These are phyloP conservation scores for Nebria brevicollis DNA, from an alignment of 2,888 invertebrate species.

Conservation along the genomic window DNA sequence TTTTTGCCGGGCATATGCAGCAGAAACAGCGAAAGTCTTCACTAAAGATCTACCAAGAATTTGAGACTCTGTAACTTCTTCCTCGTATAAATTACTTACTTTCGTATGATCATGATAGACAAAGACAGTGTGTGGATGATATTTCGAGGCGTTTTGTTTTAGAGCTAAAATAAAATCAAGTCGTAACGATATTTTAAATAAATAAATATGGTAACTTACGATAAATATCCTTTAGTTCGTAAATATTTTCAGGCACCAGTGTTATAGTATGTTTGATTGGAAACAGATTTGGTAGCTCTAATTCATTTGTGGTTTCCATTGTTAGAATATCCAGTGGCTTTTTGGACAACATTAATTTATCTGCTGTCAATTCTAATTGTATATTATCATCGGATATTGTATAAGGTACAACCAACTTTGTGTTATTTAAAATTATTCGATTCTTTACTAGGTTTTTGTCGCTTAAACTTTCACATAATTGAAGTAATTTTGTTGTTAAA, in stretches of 20 bases:
- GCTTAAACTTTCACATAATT: constrained; percentile 74
- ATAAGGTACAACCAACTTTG: constrained; percentile 68
- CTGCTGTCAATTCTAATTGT: constrained; percentile 73
- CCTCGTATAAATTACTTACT: constrained; percentile 76
- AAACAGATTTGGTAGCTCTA: constrained; percentile 75
- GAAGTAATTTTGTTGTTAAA: constrained; percentile 72
- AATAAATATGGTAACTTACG: constrained; percentile 69
- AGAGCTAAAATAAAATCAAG: constrained; percentile 63
- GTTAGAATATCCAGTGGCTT: constrained; percentile 68
- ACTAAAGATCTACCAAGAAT: constrained; percentile 75
- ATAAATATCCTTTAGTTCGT: constrained; percentile 70
- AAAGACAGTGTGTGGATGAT: constrained; percentile 82
- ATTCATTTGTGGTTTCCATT: constrained; percentile 65
- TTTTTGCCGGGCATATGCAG: constrained; percentile 77
- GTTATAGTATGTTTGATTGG: constrained; percentile 81
- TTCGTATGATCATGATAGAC: constrained; percentile 73
- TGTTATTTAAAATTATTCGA: constrained; percentile 70
- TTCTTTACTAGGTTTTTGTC: constrained; percentile 67
- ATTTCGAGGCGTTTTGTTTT: constrained; percentile 61
- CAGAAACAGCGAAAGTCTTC: constrained; percentile 81
- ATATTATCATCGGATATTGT: constrained; percentile 71
- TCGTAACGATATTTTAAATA: constrained; percentile 13
- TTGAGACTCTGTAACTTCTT: constrained; percentile 74
- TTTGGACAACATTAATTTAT: constrained; percentile 73
- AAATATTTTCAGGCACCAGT: constrained; percentile 72